Conservation (phyloP, 2,797 vertebrate species). For the Falco biarmicus region DNA sequence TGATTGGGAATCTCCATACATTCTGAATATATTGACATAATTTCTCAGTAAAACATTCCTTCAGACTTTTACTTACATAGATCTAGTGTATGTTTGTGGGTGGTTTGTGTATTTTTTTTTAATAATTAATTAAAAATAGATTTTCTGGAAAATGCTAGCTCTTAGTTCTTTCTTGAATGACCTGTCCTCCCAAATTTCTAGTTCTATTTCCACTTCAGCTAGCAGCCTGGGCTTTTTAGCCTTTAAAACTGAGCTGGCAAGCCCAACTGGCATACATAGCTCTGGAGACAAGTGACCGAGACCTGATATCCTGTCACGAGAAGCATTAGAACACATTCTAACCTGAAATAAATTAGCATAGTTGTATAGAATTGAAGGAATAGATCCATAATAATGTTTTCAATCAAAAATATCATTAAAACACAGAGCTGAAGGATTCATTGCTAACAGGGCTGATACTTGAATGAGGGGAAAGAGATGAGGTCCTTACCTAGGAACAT, state of each 20-base stretch:
- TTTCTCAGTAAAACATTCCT: not conserved
- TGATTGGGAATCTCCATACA: not conserved
- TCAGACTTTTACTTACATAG: not conserved
- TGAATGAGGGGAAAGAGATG: not conserved
- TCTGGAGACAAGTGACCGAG: not conserved
- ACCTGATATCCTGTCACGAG: not conserved
- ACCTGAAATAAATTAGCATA: not conserved
- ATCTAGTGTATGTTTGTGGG: fast-evolving
- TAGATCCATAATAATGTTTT: not conserved
- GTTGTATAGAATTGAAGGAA: not conserved
- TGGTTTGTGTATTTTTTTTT: not conserved
- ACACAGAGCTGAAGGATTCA: not conserved
- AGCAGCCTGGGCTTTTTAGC: not conserved
- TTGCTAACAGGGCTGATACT: not conserved
- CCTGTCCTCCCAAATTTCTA: not conserved
- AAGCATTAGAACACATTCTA: not conserved
- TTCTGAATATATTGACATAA: not conserved
- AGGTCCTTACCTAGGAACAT: not conserved
- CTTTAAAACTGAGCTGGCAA: not conserved
- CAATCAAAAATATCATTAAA: not conserved
- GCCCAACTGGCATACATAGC: not conserved
- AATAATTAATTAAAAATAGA: not conserved
- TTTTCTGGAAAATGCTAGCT: not conserved
- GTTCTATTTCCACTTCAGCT: not conserved
- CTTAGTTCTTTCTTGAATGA: not conserved